Base-by-base conservation (phyloP, 2,888 invertebrate species). In the Orthonevra nobilis region DNA sequence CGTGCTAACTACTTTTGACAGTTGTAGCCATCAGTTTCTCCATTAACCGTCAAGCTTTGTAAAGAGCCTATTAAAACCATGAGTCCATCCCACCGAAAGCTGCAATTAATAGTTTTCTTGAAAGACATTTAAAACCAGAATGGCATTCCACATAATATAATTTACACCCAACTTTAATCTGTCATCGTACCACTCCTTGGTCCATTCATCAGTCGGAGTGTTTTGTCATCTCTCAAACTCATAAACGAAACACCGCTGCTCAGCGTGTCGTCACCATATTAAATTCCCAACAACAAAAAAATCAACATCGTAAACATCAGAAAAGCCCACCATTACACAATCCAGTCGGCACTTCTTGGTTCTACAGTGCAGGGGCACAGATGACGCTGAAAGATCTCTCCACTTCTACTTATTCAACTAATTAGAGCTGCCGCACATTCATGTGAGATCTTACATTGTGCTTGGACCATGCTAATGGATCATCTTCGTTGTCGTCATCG, bases 391-490 rank as follows among this genome's bases (percentile, higher is more conserved):
- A 85, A 83, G 84, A 82, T 83, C 83, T 81, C 74, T 81, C 85
- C 86, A 87, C 86, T 86, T 86, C 84, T 86, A 87, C 84, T 87
- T 86, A 87, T 85, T 85, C 87, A 84, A 81, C 85, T 87, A 87
- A 87, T 87, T 87, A 87, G 86, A 85, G 84, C 84, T 85, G 86
- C 85, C 85, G 86, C 86, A 84, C 86, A 85, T 86, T 86, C 85
- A 79, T 66, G 79, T 54, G 66, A 72, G 72, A 68, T 79, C 66
- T 60, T 66, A 72, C 79, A 79, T 79, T 79, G 72, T 79, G 66
- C 36, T 72, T 48, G 66, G 79, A 66, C 79, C 61, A 72, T 68
- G 61, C 79, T 79, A 79, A 79, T 79, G 79, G 79, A 79, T 79
- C 79, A 79, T 79, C 79, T 66, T 61, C 66, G 48, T 79, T 42